Conservation (phyloP, 2,113 vertebrate species). For the Rhineura floridana region DNA sequence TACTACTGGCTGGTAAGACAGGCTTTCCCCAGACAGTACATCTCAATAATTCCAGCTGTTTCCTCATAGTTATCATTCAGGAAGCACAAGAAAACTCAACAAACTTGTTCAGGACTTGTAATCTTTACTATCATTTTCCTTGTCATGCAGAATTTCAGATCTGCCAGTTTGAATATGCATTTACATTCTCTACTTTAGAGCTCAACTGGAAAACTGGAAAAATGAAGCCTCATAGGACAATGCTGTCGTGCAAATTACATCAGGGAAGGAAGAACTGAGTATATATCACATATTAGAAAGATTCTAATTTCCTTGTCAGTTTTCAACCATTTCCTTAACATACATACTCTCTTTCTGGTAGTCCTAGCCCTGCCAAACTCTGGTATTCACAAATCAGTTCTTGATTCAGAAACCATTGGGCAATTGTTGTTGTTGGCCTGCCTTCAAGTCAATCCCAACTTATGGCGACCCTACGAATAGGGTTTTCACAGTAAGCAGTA, state of each 20-base stretch:
- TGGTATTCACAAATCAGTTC: too few species aligned
- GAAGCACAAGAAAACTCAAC: constrained; percentile 61
- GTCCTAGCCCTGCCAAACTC: too few species aligned
- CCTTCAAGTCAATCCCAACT: too few species aligned
- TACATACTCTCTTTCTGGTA: too few species aligned
- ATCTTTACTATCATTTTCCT: constrained; percentile 59
- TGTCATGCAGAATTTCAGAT: constrained; percentile 46
- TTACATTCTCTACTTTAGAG: constrained; percentile 50
- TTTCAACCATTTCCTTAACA: not conserved
- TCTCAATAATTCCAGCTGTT: constrained; percentile 50
- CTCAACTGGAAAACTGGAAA: constrained; percentile 56
- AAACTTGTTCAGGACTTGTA: constrained; percentile 58
- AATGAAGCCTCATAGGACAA: constrained; percentile 57
- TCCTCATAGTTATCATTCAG: constrained; percentile 60
- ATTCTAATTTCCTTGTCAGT: not conserved
- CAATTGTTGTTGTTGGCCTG: too few species aligned
- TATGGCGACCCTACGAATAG: too few species aligned
- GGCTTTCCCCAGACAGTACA: constrained; percentile 52
- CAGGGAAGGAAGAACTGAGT: not conserved
- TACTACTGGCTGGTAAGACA: constrained; percentile 33
- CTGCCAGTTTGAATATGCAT: constrained; percentile 54
- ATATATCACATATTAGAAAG: not conserved
- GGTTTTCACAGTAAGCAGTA: too few species aligned
- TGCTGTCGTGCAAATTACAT: constrained; percentile 19
- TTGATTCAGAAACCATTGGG: too few species aligned